Evolutionary conservation across 1,140 invertebrate genomes (phyloP).

Genomic region (Eueides isabella): DNA sequence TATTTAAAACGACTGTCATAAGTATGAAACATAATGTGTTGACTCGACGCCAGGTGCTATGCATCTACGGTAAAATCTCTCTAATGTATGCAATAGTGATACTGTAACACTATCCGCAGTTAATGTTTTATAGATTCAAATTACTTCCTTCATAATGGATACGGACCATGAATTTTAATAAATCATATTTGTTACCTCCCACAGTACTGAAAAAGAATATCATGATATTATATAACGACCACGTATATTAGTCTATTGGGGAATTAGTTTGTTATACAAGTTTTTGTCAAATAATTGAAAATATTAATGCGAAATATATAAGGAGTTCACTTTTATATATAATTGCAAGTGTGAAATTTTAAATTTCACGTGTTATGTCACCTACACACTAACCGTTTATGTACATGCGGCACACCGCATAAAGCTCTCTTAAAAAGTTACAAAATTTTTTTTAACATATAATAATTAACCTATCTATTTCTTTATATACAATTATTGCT

Average conservation of each 20-base stretch:
- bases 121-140: slow-evolving; percentile 6
- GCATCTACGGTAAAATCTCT: slow-evolving; percentile 8
- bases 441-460: slow-evolving; percentile 74
- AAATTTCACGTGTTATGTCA: slow-evolving; percentile 68
- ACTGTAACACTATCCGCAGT: background rate
- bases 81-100: slow-evolving; percentile 12
- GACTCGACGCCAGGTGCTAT: slow-evolving; percentile 1
- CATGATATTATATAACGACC: background rate
- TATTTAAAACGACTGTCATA: slow-evolving; percentile 19
- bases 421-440: slow-evolving; percentile 81
- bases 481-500: slow-evolving; percentile 80
- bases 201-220: background rate
- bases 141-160: background rate
- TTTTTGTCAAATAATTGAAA: background rate
- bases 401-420: slow-evolving; percentile 74
- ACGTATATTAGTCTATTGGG: background rate
- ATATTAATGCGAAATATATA: slow-evolving; percentile 24
- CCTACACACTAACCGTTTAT: slow-evolving; percentile 61
- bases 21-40: slow-evolving; percentile 13
- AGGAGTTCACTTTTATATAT: slow-evolving; percentile 40
- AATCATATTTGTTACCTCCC: background rate
- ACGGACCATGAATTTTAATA: slow-evolving; percentile 10
- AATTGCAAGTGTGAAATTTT: slow-evolving; percentile 64
- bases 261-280: background rate
- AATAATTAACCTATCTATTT: slow-evolving; percentile 81